Evolutionary conservation across 1,140 invertebrate genomes (phyloP).

Genomic region (Venturia canescens): DNA sequence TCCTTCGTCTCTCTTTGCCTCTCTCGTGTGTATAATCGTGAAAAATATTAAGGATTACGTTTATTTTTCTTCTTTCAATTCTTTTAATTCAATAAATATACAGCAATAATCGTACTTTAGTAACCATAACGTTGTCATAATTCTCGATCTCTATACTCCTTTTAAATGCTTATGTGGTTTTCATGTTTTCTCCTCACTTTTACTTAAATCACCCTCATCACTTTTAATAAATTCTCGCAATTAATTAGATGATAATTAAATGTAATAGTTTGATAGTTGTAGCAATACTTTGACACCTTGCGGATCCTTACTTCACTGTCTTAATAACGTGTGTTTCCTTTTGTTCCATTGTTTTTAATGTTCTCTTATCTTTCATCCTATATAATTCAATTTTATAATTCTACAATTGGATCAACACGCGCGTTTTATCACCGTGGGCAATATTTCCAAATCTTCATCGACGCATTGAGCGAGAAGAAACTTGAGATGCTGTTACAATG

Average conservation of each 20-base stretch:
- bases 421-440: constrained; percentile 53
- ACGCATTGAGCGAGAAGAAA: constrained; percentile 45
- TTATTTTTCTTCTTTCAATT: constrained; percentile 31
- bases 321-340: constrained; percentile 50
- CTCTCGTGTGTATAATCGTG: constrained; percentile 15
- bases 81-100: constrained; percentile 48
- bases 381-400: constrained; percentile 38
- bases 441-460: constrained; percentile 67
- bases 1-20: background rate
- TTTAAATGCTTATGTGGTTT: constrained; percentile 43
- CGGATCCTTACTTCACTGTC: constrained; percentile 37
- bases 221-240: constrained; percentile 36
- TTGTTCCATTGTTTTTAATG: constrained; percentile 60
- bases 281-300: constrained; percentile 71
- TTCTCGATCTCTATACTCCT: background rate
- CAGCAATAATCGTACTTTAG: constrained; percentile 47
- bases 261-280: constrained; percentile 64
- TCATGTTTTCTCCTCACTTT: background rate
- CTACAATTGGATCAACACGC: constrained; percentile 34
- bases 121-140: constrained; percentile 42
- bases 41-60: constrained; percentile 38
- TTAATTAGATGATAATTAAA: constrained; percentile 59
- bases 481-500: constrained; percentile 6
- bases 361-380: constrained; percentile 49
- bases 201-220: constrained; percentile 5